These are phyloP conservation scores for Drosophila novamexicana DNA, from an alignment of 1,140 invertebrate genomes.

Conservation along the genomic window DNA sequence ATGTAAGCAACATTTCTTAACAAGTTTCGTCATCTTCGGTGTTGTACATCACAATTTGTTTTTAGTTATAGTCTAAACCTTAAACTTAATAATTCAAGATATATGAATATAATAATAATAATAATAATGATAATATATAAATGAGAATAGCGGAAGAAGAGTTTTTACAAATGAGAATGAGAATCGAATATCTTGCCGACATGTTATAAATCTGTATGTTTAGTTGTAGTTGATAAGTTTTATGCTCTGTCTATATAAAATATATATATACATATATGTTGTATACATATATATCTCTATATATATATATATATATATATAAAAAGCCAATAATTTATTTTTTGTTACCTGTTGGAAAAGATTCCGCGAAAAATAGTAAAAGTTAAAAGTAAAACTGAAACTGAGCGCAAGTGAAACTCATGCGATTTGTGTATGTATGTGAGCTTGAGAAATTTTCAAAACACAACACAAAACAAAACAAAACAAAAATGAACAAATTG, in stretches of 20 bases:
- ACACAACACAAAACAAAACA: constrained; percentile 28
- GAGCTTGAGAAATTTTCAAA: constrained; percentile 50
- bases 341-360: constrained; percentile 81
- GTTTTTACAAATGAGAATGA: constrained; percentile 30
- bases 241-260: constrained; percentile 66
- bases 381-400: constrained; percentile 55
- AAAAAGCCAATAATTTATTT: constrained; percentile 82
- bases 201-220: constrained; percentile 78
- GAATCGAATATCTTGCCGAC: constrained; percentile 81
- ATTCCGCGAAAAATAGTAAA: constrained; percentile 79
- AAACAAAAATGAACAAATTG: constrained; percentile 69
- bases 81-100: constrained; percentile 57
- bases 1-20: constrained; percentile 23
- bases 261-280: constrained; percentile 43
- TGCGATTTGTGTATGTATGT: constrained; percentile 38
- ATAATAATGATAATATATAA: constrained; percentile 43
- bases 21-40: constrained; percentile 56
- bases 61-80: constrained; percentile 67
- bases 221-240: constrained; percentile 74
- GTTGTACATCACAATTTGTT: constrained; percentile 82
- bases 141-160: constrained; percentile 22
- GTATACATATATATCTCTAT: constrained; percentile 44
- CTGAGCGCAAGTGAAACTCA: constrained; percentile 43
- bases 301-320: constrained; percentile 38
- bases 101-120: constrained; percentile 44